phyloP scores from a whole-genome alignment of 2,113 vertebrate genomes.

The Gallinago paraguaiae region DNA sequence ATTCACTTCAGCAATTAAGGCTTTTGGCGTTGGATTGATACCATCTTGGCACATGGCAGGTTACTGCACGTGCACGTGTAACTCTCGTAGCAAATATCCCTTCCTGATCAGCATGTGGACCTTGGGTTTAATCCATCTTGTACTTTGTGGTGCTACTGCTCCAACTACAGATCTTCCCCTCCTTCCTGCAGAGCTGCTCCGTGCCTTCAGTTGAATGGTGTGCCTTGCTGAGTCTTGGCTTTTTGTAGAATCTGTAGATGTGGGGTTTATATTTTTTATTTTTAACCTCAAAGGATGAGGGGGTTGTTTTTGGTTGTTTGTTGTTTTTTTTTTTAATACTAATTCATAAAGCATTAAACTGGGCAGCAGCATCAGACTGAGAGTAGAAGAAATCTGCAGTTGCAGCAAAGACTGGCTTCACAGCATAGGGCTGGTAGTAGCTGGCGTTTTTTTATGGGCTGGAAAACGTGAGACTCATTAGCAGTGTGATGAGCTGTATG shows the following conservation, averaged over 20 bases:
- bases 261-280: background rate
- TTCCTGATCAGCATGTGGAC: background rate
- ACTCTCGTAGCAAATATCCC: background rate
- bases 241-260: background rate
- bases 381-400: background rate
- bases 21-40: background rate
- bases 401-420: background rate
- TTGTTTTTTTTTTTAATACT: too few relatives aligned
- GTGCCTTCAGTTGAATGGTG: background rate
- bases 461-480: conserved; percentile 17
- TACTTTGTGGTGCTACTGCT: background rate
- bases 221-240: background rate
- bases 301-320: background rate
- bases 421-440: background rate
- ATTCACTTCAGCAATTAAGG: background rate
- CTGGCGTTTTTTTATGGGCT: background rate
- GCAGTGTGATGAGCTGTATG: background rate
- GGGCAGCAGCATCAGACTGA: background rate
- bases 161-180: background rate
- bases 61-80: background rate
- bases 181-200: background rate
- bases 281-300: background rate
- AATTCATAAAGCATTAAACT: background rate
- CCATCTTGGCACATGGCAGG: background rate
- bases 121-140: background rate